Evolutionary conservation across 2,113 vertebrate genomes (phyloP).

Genomic region (Petrocephalus microphthalmus): DNA sequence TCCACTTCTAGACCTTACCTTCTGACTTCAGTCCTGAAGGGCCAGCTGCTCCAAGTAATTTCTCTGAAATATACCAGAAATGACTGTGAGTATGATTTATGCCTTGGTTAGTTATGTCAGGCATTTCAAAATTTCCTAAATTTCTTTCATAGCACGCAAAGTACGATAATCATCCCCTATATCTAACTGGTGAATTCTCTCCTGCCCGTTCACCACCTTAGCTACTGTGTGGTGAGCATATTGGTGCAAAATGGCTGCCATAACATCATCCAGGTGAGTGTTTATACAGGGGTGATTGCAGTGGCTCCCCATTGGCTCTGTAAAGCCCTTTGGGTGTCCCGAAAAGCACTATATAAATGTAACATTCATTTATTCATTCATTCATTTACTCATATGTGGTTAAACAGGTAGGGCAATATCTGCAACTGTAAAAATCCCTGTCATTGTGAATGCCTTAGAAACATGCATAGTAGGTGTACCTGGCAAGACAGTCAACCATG

Average conservation of each 20-base stretch:
- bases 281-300: too few relatives aligned
- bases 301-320: too few relatives aligned
- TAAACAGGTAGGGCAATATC: not conserved
- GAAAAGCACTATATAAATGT: too few relatives aligned
- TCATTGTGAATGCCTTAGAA: not conserved
- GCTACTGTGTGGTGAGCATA: too few relatives aligned
- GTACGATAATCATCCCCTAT: not conserved
- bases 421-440: not conserved
- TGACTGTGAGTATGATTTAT: not conserved
- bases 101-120: not conserved
- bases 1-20: not conserved
- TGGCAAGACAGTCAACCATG: conserved; percentile 10
- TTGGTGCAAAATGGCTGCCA: too few relatives aligned
- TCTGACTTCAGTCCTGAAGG: not conserved
- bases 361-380: not conserved
- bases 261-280: too few relatives aligned
- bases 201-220: too few relatives aligned
- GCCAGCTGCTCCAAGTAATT: not conserved
- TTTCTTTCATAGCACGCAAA: not conserved
- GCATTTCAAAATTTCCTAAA: not conserved
- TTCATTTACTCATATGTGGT: not conserved
- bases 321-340: too few relatives aligned
- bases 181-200: too few relatives aligned
- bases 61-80: conserved; percentile 5
- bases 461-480: not conserved